Percentiles rank a stretch among this genome's conserved stretches.
These are phyloP conservation scores for Geopemphigus sp. DNA, from an alignment of 1,140 invertebrate genomes.

Conservation along the genomic window DNA sequence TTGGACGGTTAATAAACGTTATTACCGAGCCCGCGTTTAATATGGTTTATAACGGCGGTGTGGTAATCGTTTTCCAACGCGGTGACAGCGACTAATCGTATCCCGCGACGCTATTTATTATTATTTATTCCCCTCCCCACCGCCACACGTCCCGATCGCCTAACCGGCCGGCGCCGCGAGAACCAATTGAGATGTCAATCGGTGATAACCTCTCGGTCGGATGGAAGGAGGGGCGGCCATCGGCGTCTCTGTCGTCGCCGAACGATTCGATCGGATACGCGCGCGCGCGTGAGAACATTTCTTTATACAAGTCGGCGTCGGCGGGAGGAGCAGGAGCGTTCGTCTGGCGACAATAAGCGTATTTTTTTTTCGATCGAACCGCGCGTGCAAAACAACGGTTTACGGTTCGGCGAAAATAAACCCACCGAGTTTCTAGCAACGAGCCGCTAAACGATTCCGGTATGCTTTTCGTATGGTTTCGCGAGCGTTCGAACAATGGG, in stretches of 20 bases:
- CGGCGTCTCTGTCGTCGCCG: not conserved
- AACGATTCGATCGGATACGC: slow-evolving; percentile 41
- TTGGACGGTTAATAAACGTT: slow-evolving; percentile 34
- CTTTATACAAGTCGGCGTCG: too few relatives aligned
- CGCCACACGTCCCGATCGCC: slow-evolving; percentile 31
- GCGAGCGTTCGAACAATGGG: too few relatives aligned
- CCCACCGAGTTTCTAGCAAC: too few relatives aligned
- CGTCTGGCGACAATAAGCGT: too few relatives aligned
- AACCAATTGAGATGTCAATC: slow-evolving; percentile 43
- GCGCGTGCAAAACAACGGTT: too few relatives aligned
- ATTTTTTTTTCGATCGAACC: too few relatives aligned
- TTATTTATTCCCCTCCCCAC: slow-evolving; percentile 42
- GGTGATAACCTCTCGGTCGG: slow-evolving; percentile 11
- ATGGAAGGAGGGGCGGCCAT: too few relatives aligned
- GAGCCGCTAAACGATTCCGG: too few relatives aligned
- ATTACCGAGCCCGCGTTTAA: slow-evolving; percentile 33
- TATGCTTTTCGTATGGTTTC: too few relatives aligned
- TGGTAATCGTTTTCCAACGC: slow-evolving; percentile 44
- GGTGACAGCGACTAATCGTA: slow-evolving; percentile 45
- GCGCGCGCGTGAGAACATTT: slow-evolving; percentile 32
- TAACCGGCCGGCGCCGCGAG: not conserved
- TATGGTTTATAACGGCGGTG: too few relatives aligned
- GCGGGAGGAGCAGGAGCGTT: too few relatives aligned
- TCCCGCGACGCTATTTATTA: slow-evolving; percentile 34
- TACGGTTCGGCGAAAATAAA: too few relatives aligned